Evolutionary conservation across 2,797 vertebrate species (phyloP).

Genomic region (Uromys caudimaculatus): DNA sequence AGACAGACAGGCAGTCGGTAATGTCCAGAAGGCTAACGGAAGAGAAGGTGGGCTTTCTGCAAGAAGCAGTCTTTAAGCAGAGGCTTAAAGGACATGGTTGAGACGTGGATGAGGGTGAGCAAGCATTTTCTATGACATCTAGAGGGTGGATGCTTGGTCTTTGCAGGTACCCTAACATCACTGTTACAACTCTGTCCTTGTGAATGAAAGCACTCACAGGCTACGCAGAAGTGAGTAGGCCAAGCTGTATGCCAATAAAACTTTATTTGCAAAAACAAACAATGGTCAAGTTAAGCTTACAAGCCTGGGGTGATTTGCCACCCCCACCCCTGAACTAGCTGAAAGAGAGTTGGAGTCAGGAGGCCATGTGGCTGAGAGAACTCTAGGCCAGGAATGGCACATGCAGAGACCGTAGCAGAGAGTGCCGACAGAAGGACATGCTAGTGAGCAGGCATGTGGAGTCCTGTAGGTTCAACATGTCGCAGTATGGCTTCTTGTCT

Average conservation of each 20-base stretch:
- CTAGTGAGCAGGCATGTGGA: rapidly evolving
- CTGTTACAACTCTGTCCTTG: neutral
- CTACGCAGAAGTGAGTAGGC: rapidly evolving
- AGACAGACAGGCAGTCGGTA: neutral
- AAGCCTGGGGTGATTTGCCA: neutral
- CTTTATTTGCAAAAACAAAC: neutral
- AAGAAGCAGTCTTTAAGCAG: neutral
- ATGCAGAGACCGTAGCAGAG: neutral
- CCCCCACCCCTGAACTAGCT: neutral
- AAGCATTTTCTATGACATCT: neutral
- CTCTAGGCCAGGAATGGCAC: neutral
- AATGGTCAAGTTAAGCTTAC: rapidly evolving
- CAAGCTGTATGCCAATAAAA: neutral
- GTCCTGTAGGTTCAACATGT: neutral
- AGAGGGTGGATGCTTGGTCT: neutral
- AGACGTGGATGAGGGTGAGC: neutral
- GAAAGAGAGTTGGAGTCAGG: neutral
- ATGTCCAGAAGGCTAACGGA: neutral
- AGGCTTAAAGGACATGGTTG: neutral
- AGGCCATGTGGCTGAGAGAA: neutral
- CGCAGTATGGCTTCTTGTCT: neutral
- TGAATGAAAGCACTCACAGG: neutral
- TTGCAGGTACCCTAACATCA: neutral
- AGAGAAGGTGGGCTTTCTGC: neutral
- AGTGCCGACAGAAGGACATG: rapidly evolving